Evolutionary conservation across 1,140 invertebrate species (phyloP), one percentile per base, ranked within the genome.

Genomic region (Melipona quadrifasciata): DNA sequence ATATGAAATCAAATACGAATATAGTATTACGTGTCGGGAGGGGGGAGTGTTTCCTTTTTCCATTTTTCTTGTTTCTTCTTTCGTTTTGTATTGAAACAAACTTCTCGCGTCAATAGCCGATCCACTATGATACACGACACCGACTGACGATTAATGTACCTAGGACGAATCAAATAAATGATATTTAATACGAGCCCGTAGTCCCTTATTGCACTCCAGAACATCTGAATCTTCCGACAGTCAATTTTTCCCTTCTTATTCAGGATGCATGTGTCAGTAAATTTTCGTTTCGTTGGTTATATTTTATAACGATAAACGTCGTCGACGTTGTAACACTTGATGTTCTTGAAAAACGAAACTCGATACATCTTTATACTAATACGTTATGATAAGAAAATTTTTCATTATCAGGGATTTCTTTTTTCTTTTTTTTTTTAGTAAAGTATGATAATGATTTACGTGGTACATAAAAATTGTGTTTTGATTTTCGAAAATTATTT

Each of bases 81-180:
- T 53, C 27, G 17, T 89, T 92, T 91, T 90, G 80, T 93, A 92
- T 89, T 90, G 51, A 77, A 90, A 81, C 80, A 87, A 90, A 89
- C 78, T 86, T 89, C 85, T 81, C 75, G 85, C 81, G 78, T 79
- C 90, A 84, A 82, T 90, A 91, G 89, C 80, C 86, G 79, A 67
- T 87, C 72, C 82, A 70, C 57, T 86, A 82, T 86, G 67, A 82
- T 77, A 91, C 61, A 79, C 84, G 74, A 92, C 74, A 89, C 79
- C 71, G 92, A 92, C 89, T 93, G 91, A 91, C 86, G 84, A 90
- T 70, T 83, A 90, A 87, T 91, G 89, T 93, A 90, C 79, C 86
- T 92, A 91, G 84, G 73, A 89, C 84, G 65, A 92, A 89, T 86
- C 80, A 88, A 91, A 92, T 91, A 91, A 92, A 79, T 61, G 57